Evolutionary conservation across 2,888 invertebrate species (phyloP).

Genomic region (Byasa hedistus): DNA sequence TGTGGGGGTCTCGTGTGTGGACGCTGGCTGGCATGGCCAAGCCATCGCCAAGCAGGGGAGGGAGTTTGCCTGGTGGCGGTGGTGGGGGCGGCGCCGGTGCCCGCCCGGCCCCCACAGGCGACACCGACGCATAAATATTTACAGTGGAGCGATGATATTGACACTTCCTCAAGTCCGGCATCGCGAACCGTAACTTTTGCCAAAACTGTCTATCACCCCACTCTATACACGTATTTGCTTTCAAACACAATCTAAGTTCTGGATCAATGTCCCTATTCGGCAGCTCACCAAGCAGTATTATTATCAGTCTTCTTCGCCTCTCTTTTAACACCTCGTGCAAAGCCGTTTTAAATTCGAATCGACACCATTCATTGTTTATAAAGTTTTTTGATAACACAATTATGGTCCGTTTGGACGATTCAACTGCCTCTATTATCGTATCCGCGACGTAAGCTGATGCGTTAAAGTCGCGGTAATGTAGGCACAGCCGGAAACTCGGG

Average conservation of each 20-base stretch:
- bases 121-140: constrained; percentile 86
- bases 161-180: constrained; percentile 89
- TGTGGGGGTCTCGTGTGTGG: constrained; percentile 66
- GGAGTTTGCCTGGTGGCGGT: constrained; percentile 82
- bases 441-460: constrained; percentile 93
- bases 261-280: constrained; percentile 93
- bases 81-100: constrained; percentile 82
- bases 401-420: constrained; percentile 93
- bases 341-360: constrained; percentile 96
- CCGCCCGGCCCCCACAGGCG: constrained; percentile 77
- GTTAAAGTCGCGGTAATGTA: constrained; percentile 95
- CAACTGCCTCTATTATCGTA: constrained; percentile 95
- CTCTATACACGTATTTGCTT: constrained; percentile 94
- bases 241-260: constrained; percentile 92
- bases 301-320: constrained; percentile 91
- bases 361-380: constrained; percentile 96
- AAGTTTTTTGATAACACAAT: constrained; percentile 95
- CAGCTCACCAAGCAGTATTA: constrained; percentile 93
- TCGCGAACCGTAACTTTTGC: constrained; percentile 95
- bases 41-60: constrained; percentile 78
- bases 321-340: constrained; percentile 94
- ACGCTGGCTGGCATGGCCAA: constrained; percentile 61
- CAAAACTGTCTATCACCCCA: constrained; percentile 98
- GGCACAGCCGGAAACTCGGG: constrained; percentile 91
- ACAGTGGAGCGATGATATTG: constrained; percentile 83